Conservation (phyloP, 2,797 vertebrate genomes). For the Pseudochirops corinnae region DNA sequence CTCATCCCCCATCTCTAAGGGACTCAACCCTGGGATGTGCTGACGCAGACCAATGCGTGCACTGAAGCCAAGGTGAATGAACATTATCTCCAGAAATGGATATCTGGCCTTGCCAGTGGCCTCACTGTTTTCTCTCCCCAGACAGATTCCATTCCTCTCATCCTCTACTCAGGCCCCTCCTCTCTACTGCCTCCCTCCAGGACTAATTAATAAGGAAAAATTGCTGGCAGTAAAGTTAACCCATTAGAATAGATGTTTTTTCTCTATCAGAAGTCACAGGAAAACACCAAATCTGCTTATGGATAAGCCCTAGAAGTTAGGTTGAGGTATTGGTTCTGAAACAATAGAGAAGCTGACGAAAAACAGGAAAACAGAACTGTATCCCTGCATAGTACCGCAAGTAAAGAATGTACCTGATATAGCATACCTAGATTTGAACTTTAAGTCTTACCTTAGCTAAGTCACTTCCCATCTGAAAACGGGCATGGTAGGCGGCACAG, state of each 20-base stretch:
- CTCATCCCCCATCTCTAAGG: neutral
- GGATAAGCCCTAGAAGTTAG: neutral
- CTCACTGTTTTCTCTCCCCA: neutral
- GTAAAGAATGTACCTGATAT: neutral
- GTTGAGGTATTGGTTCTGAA: neutral
- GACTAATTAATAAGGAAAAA: neutral
- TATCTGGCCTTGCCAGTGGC: neutral
- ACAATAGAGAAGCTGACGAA: neutral
- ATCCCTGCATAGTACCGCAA: neutral
- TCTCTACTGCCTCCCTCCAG: neutral
- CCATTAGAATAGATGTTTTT: neutral
- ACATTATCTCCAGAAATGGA: neutral
- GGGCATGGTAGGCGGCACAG: neutral
- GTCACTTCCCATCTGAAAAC: neutral
- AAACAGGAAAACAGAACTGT: neutral
- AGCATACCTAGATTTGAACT: neutral
- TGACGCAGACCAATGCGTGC: neutral
- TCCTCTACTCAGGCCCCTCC: neutral
- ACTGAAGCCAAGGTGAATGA: neutral
- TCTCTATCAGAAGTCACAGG: neutral
- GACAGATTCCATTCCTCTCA: neutral
- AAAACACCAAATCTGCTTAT: neutral
- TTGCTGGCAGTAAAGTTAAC: neutral
- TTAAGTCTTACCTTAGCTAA: neutral
- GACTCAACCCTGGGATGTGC: neutral